Evolutionary conservation across 2,113 vertebrate genomes (phyloP).

Genomic region (Orientallactaga bullata): DNA sequence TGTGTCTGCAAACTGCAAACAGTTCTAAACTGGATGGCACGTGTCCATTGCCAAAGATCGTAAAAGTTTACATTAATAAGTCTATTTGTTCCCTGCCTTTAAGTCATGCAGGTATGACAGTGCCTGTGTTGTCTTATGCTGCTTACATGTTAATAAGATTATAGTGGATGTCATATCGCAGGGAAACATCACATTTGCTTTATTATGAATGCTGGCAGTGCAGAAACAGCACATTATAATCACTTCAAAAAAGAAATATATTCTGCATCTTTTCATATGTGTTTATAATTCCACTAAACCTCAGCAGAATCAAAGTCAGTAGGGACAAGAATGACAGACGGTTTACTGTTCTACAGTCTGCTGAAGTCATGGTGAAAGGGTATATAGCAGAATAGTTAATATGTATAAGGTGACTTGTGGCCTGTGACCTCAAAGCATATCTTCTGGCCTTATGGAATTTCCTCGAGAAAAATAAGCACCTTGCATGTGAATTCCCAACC

Average conservation of each 20-base stretch:
- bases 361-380: conserved; percentile 79
- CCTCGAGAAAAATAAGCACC: conserved; percentile 79
- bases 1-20: conserved; percentile 67
- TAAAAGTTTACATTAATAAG: conserved; percentile 83
- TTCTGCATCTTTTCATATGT: conserved; percentile 87
- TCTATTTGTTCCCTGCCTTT: conserved; percentile 83
- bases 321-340: conserved; percentile 84
- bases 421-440: conserved; percentile 82
- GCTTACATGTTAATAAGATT: conserved; percentile 89
- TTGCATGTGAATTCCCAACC: conserved; percentile 67
- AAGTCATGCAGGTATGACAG: conserved; percentile 79
- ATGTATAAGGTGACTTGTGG: conserved; percentile 84
- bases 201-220: conserved; percentile 85
- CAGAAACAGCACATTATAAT: conserved; percentile 87
- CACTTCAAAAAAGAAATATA: conserved; percentile 87
- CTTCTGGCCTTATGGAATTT: conserved; percentile 83
- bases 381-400: conserved; percentile 84
- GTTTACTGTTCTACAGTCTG: conserved; percentile 82
- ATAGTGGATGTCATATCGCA: conserved; percentile 84
- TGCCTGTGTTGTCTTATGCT: conserved; percentile 84
- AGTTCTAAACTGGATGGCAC: conserved; percentile 76
- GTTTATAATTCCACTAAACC: conserved; percentile 88
- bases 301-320: conserved; percentile 85
- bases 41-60: conserved; percentile 76
- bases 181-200: conserved; percentile 82